Evolutionary conservation across 2,888 invertebrate species (phyloP).

Genomic region (Saturnia japonica): DNA sequence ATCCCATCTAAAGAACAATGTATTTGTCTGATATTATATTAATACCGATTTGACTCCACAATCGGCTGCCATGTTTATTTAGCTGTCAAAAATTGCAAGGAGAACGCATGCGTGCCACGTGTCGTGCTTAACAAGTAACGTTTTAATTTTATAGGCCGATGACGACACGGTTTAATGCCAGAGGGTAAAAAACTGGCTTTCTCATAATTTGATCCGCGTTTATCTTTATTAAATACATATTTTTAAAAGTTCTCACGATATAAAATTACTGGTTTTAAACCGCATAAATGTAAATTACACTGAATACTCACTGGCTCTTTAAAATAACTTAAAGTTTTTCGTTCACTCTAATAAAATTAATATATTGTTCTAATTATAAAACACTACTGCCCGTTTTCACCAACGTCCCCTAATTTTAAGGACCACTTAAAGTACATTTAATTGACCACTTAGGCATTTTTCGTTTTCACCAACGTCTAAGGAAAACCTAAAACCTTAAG

Average conservation of each 20-base stretch:
- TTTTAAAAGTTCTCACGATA: conserved; percentile 25
- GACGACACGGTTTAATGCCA: conserved; percentile 46
- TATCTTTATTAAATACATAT: conserved; percentile 53
- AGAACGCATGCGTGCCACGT: conserved; percentile 65
- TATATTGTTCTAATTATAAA: too few species aligned
- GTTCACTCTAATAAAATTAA: background rate
- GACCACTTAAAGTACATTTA: too few species aligned
- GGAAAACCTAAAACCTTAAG: too few species aligned
- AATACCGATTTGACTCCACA: conserved; percentile 74
- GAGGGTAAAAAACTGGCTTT: conserved; percentile 42
- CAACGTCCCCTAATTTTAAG: too few species aligned
- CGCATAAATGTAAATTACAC: background rate
- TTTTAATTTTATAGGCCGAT: conserved; percentile 67
- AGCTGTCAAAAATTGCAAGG: conserved; percentile 66
- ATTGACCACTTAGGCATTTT: too few species aligned
- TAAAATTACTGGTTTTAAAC: background rate
- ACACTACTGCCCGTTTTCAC: too few species aligned
- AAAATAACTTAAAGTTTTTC: background rate
- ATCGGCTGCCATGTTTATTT: conserved; percentile 74
- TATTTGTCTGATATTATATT: conserved; percentile 61
- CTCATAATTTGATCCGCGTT: conserved; percentile 43
- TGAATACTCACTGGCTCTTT: background rate
- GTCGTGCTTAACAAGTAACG: conserved; percentile 51
- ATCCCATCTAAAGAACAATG: conserved; percentile 58
- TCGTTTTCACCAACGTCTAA: too few species aligned